Percentiles rank a stretch among this genome's conserved stretches.
Conservation (phyloP, 2,113 vertebrate genomes). For the Condylura cristata region DNA sequence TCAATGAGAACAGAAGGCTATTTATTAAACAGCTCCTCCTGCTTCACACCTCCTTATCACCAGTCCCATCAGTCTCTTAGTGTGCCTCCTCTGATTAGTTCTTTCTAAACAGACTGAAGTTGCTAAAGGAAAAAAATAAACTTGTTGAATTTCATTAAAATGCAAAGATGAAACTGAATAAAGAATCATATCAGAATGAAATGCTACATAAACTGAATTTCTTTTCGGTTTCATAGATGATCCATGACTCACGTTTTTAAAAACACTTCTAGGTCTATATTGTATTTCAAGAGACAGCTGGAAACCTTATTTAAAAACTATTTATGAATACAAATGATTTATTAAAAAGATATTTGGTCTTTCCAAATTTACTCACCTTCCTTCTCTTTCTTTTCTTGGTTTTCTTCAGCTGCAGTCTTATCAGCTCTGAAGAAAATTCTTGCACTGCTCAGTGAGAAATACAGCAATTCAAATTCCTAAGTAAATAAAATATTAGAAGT, state of each 20-base stretch:
- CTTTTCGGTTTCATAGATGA: background rate
- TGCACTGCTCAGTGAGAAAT: constrained; percentile 98
- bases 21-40: background rate
- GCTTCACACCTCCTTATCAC: too few relatives aligned
- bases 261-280: background rate
- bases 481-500: constrained; percentile 61
- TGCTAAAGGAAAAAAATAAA: background rate
- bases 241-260: background rate
- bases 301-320: background rate
- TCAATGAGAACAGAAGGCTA: too few relatives aligned
- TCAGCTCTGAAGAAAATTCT: constrained; percentile 99
- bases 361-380: constrained; percentile 86
- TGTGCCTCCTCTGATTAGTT: background rate
- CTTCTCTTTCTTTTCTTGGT: constrained; percentile 95
- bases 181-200: background rate
- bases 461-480: constrained; percentile 98
- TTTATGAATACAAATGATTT: too few relatives aligned
- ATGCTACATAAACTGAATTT: background rate
- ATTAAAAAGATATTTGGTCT: background rate
- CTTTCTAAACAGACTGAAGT: background rate
- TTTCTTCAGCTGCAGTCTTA: constrained; percentile 98
- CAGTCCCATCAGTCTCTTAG: background rate
- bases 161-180: background rate
- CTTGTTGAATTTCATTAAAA: background rate
- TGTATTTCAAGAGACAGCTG: background rate